Base-by-base conservation (phyloP, 2,888 invertebrate genomes). In the Miltochrista miniata region DNA sequence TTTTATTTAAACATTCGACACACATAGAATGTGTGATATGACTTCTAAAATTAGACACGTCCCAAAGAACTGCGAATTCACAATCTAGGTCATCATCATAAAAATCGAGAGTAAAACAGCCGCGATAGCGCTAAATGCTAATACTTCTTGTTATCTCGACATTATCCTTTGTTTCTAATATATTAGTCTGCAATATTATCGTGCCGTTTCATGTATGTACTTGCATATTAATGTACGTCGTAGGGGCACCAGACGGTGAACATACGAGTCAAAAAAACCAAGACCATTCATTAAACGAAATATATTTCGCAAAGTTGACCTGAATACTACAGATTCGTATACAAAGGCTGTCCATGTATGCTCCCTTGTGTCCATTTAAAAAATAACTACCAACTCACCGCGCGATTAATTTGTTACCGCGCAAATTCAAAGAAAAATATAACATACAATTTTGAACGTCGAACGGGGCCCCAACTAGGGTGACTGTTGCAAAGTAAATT, bases 401-500 rank as follows among this genome's bases (percentile, higher is more conserved):
- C 49, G 56, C 60, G 48, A 64, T 60, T 62, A 58, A 65, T 59
- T 67, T 18, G 54, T 44, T 14, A 47, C 51, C 43, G 53, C 54
- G 52, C 65, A 59, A 67, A 64, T 52, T 59, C 40, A 48, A 59
- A 61, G 60, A 62, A 64, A 56, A 61, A 56, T 37, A 51, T 57
- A 59, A 63, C 49, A 52, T 51, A 11, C 50, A 40, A 56, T 63
- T 62, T 61, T 54, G 44, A 61, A 60, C 55, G 49, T 59, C 51
- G 61, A 56, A 57, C 50, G 70, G 58, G 74, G 74, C 72, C 67
- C 73, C 58, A 53, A 54, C 62, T 59, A 73, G 72, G 74, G 59
- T 59, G 64, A 49, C 64, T 64, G 55, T 48, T 54, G 35, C 52
- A 52, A 65, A 66, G 51, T 57, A 56, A 57, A 59, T 54, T 48